These are phyloP conservation scores for Brachyalestes nurse DNA, from an alignment of 2,797 vertebrate species.

Conservation along the genomic window DNA sequence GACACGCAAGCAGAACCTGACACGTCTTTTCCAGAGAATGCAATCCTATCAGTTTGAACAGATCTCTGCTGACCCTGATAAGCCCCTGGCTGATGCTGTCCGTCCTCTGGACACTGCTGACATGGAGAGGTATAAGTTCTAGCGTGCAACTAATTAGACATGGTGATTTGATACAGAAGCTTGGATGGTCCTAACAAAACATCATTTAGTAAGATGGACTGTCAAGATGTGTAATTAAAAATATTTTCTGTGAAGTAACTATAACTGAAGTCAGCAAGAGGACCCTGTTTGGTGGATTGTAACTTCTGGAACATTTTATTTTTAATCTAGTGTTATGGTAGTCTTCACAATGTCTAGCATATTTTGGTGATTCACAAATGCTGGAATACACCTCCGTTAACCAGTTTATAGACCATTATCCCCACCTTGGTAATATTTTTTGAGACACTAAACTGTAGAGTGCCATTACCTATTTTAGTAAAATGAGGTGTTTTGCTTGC, in stretches of 20 bases:
- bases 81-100: constrained; percentile 94
- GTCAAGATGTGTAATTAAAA: background rate
- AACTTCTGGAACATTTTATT: too few species aligned
- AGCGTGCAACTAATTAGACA: background rate
- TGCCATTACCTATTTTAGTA: background rate
- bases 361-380: background rate
- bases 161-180: background rate
- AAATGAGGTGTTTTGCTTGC: background rate
- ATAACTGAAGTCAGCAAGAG: too few species aligned
- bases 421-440: background rate
- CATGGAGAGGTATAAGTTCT: constrained; percentile 87
- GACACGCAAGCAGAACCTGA: constrained; percentile 95
- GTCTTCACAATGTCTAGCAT: too few species aligned
- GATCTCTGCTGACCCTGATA: constrained; percentile 98
- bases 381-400: background rate
- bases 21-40: constrained; percentile 97
- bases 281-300: too few species aligned
- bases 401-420: background rate
- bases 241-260: too few species aligned
- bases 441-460: background rate
- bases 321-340: too few species aligned
- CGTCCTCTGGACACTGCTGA: constrained; percentile 94
- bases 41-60: constrained; percentile 97
- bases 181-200: background rate
- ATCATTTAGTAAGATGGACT: background rate